Conservation (phyloP, 2,888 invertebrate species). For the Elegia similella region DNA sequence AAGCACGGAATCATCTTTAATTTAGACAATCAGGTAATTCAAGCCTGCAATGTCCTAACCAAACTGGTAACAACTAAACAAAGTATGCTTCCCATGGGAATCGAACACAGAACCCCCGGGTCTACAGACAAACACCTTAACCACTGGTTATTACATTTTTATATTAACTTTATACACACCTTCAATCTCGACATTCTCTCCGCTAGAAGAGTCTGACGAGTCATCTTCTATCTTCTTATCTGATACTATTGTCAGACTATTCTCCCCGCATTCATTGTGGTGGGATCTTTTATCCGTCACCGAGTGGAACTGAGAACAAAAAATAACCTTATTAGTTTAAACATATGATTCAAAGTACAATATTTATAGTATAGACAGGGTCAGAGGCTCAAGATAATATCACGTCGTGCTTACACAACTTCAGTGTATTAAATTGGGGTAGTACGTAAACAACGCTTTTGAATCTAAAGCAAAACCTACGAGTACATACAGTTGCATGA, state of each 20-base stretch:
- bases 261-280: slow-evolving; percentile 65
- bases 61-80: too few species aligned
- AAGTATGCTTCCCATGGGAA: too few species aligned
- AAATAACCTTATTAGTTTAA: slow-evolving; percentile 9
- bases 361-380: not conserved
- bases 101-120: too few species aligned
- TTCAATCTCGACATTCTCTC: slow-evolving; percentile 74
- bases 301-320: slow-evolving; percentile 67
- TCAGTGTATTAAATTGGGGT: too few species aligned
- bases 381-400: too few species aligned
- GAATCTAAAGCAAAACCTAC: too few species aligned
- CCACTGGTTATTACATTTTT: not conserved
- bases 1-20: too few species aligned
- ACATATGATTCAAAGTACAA: not conserved
- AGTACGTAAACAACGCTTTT: too few species aligned
- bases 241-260: slow-evolving; percentile 69
- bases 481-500: too few species aligned
- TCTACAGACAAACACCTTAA: not conserved
- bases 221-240: slow-evolving; percentile 77
- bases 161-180: slow-evolving; percentile 42
- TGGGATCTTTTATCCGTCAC: slow-evolving; percentile 72
- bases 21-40: too few species aligned
- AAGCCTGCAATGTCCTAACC: too few species aligned
- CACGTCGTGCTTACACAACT: too few species aligned
- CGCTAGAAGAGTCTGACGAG: slow-evolving; percentile 67